Conservation (phyloP, 2,797 vertebrate genomes). For the Myioborus miniatus region DNA sequence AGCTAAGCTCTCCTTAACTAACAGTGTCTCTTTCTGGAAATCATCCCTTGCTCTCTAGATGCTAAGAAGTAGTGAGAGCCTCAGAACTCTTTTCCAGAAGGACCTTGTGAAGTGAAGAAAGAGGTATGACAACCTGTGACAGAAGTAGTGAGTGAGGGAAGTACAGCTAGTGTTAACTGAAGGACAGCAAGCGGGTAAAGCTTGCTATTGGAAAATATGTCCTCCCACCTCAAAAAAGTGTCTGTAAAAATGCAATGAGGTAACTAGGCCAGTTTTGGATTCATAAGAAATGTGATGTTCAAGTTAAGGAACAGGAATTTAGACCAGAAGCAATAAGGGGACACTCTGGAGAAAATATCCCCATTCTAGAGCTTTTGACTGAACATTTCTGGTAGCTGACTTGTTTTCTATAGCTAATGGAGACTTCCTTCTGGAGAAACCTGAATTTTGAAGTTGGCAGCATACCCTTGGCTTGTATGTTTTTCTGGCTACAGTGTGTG, state of each 20-base stretch:
- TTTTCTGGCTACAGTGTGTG: not conserved
- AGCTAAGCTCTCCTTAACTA: not conserved
- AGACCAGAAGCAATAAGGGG: not conserved
- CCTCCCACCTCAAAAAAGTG: not conserved
- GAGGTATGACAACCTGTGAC: not conserved
- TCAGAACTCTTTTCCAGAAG: not conserved
- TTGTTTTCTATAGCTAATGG: not conserved
- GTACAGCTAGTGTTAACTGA: not conserved
- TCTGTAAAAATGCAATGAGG: not conserved
- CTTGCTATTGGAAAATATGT: not conserved
- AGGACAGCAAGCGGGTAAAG: not conserved
- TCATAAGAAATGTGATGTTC: not conserved
- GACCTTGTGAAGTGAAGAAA: not conserved
- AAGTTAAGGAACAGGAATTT: not conserved
- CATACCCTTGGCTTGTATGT: not conserved
- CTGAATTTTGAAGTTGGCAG: not conserved
- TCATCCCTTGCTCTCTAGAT: not conserved
- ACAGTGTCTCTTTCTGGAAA: not conserved
- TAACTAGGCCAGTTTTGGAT: not conserved
- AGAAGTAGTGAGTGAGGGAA: not conserved
- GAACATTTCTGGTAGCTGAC: not conserved
- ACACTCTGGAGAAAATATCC: not conserved
- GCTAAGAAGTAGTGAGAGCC: not conserved
- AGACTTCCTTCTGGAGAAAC: not conserved
- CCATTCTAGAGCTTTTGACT: not conserved